A percentile compares a stretch with the other conserved stretches of the same genome.
phyloP scores from a whole-genome alignment of 2,113 vertebrate genomes.

The Trichomycterus rosablanca region DNA sequence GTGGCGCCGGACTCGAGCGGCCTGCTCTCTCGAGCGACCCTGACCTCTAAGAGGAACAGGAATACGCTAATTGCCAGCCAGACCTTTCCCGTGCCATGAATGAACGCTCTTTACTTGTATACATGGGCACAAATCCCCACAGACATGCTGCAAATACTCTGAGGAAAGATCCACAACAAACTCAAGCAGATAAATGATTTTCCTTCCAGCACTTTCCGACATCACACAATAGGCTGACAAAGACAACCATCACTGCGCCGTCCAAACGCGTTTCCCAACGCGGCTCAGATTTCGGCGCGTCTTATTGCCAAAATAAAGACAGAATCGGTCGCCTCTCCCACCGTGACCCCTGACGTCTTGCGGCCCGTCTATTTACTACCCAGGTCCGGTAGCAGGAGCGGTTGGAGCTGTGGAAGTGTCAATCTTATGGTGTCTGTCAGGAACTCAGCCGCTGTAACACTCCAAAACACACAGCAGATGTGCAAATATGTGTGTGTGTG shows the following conservation, averaged over 20 bases:
- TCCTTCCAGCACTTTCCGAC: slow-evolving; percentile 47
- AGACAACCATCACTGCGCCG: background rate
- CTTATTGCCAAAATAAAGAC: slow-evolving; percentile 70
- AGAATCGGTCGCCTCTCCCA: slow-evolving; percentile 55
- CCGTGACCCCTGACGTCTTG: slow-evolving; percentile 36
- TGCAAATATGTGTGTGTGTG: slow-evolving; percentile 39
- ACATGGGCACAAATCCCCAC: too few species aligned
- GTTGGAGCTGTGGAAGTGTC: slow-evolving; percentile 47
- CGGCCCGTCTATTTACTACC: slow-evolving; percentile 57
- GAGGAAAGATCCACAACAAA: too few species aligned
- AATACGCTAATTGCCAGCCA: too few species aligned
- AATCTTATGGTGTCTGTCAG: slow-evolving; percentile 42
- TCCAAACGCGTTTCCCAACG: slow-evolving; percentile 56
- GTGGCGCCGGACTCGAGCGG: too few species aligned
- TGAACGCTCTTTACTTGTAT: too few species aligned
- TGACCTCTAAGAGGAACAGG: too few species aligned
- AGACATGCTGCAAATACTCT: too few species aligned
- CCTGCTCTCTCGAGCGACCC: too few species aligned
- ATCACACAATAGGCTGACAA: slow-evolving; percentile 53
- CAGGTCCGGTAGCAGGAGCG: slow-evolving; percentile 57
- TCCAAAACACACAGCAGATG: slow-evolving; percentile 38
- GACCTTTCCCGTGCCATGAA: too few species aligned
- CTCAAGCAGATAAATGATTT: too few species aligned
- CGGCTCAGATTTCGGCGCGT: slow-evolving; percentile 61
- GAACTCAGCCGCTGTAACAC: slow-evolving; percentile 32